Evolutionary conservation across 2,888 invertebrate genomes (phyloP), one percentile per base, ranked within the genome.

Genomic region (Macrosoma leucophasiata): DNA sequence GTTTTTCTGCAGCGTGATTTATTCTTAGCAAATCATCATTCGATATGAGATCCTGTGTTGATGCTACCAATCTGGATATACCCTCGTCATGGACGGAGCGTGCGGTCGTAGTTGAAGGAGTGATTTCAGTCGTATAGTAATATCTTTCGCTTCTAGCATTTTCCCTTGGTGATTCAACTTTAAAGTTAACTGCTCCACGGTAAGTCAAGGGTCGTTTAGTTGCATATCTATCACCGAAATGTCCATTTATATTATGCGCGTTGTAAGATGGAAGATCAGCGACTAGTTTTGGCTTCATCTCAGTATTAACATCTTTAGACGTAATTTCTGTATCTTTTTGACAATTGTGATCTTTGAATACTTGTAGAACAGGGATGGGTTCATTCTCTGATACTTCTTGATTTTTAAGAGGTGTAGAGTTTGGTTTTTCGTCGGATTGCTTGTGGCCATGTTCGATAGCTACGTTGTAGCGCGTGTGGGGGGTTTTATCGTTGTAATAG

Each of bases 11-110:
- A 0, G 84, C 77, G 15, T 82, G 73, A 36, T 91, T 91, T 1
- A 91, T 90, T 52, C 84, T 85, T 6, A 89, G 49, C 5, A 91
- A 78, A 60, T 90, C 90, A 52, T 89, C 86, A 40, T 88, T 88
- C 0, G 87, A 79, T 38, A 91, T 86, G 6, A 89, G 64, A 58
- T 89, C 86, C 55, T 86, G 86, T 1, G 88, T 88, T 2, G 81
- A 86, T 22, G 85, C 85, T 8, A 88, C 86, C 21, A 89, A 62
- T 50, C 74, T 86, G 3, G 78, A 76, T 21, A 79, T 77, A 1
- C 81, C 76, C 18, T 62, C 59, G 21, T 71, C 59, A 43, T 71
- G 48, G 17, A 58, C 60, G 12, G 54, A 52, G 13, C 55, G 42
- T 21, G 43, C 55, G 19, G 48, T 20, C 3, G 55, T 48, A 2